phyloP scores from a whole-genome alignment of 1,140 invertebrate species.

The Teleogryllus occipitalis region DNA sequence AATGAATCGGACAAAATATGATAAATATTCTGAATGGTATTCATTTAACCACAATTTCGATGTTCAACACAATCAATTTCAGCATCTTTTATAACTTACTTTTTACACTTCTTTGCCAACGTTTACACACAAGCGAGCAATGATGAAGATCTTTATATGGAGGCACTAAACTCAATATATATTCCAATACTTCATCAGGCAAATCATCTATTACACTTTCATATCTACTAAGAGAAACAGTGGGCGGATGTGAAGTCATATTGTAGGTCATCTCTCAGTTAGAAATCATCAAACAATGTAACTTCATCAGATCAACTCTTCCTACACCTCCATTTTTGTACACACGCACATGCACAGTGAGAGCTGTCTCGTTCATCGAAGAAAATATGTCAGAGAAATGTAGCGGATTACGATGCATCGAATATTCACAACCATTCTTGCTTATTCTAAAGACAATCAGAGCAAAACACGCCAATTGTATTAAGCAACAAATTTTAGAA shows the following conservation, averaged over 20 bases:
- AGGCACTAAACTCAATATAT: slow-evolving; percentile 78
- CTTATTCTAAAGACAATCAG: neutral
- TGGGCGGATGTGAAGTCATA: slow-evolving; percentile 6
- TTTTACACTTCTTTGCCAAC: slow-evolving; percentile 71
- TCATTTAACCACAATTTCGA: neutral
- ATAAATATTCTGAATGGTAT: neutral
- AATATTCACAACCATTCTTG: too few species aligned
- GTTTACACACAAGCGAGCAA: slow-evolving; percentile 74
- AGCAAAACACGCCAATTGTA: too few species aligned
- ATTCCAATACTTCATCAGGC: slow-evolving; percentile 88
- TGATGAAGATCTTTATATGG: slow-evolving; percentile 83
- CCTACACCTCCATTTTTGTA: neutral
- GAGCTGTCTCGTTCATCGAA: neutral
- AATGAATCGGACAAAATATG: neutral
- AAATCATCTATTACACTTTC: slow-evolving; percentile 35
- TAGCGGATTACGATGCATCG: neutral
- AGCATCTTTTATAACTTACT: slow-evolving; percentile 48
- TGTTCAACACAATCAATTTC: neutral
- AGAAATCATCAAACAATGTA: neutral
- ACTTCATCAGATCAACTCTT: neutral
- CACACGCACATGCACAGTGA: neutral
- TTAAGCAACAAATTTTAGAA: too few species aligned
- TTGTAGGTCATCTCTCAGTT: neutral
- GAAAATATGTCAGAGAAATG: neutral
- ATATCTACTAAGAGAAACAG: slow-evolving; percentile 1